A percentile compares a stretch with the other conserved stretches of the same genome.
phyloP scores from a whole-genome alignment of 2,888 invertebrate genomes.

The Petrophora chlorosata region DNA sequence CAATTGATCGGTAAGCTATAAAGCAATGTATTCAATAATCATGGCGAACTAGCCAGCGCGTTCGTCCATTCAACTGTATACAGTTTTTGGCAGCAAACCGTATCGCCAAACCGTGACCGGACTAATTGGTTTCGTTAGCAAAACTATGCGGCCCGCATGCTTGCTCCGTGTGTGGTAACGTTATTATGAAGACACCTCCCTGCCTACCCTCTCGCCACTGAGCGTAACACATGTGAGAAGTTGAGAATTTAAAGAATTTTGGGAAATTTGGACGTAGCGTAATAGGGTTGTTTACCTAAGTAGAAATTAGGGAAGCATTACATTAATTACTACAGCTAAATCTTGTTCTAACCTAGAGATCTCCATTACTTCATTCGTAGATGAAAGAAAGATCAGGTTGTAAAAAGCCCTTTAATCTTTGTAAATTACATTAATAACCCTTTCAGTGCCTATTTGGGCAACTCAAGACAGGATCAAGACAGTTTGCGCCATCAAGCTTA shows the following conservation, averaged over 20 bases:
- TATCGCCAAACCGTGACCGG: slow-evolving; percentile 46
- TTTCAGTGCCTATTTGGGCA: no score
- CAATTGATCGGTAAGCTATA: neutral
- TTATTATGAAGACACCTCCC: slow-evolving; percentile 56
- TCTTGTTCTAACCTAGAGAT: no score
- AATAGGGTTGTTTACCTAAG: no score
- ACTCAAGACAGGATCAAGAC: no score
- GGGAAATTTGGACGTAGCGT: neutral
- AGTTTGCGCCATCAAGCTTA: no score
- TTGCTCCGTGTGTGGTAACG: slow-evolving; percentile 47
- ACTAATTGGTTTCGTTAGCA: slow-evolving; percentile 75
- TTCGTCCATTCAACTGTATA: neutral
- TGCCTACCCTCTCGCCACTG: slow-evolving; percentile 33
- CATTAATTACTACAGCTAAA: no score
- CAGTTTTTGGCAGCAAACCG: slow-evolving; percentile 29
- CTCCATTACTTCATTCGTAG: no score
- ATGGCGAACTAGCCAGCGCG: no score
- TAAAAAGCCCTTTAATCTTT: no score
- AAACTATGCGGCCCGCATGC: slow-evolving; percentile 46
- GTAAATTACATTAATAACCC: no score
- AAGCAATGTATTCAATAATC: neutral
- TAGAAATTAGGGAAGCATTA: no score
- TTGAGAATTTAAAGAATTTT: slow-evolving; percentile 14
- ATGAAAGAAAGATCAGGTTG: no score
- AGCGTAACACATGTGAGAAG: slow-evolving; percentile 9